Evolutionary conservation across 1,140 invertebrate genomes (phyloP).

Genomic region (Belonocnema kinseyi): DNA sequence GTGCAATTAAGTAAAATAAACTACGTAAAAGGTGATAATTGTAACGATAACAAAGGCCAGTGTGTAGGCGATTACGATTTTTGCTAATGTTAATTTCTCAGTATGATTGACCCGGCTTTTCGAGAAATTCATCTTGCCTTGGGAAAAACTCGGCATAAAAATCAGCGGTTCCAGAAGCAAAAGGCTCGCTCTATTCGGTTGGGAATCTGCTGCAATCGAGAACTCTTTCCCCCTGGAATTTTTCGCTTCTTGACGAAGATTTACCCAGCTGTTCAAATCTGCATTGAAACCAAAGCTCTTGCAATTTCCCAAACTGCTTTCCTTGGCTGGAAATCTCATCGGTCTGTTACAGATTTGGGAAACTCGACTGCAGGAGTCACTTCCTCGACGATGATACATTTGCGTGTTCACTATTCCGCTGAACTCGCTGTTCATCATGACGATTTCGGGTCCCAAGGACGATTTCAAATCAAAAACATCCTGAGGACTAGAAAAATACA

Average conservation of each 20-base stretch:
- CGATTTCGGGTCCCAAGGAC: conserved; percentile 51
- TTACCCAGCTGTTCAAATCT: conserved; percentile 53
- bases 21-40: conserved; percentile 76
- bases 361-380: conserved; percentile 52
- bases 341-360: conserved; percentile 48
- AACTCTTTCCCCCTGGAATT: conserved; percentile 43
- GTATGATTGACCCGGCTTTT: conserved; percentile 62
- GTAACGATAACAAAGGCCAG: conserved; percentile 74
- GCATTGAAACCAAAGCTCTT: conserved; percentile 46
- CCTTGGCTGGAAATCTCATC: conserved; percentile 48
- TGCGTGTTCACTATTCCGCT: conserved; percentile 43
- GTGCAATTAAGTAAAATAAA: conserved; percentile 70
- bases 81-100: conserved; percentile 74
- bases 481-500: conserved; percentile 48
- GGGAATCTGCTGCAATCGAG: conserved; percentile 43
- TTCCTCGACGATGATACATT: conserved; percentile 54
- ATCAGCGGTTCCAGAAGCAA: conserved; percentile 75
- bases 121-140: conserved; percentile 43
- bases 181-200: conserved; percentile 64
- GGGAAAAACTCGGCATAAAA: conserved; percentile 63
- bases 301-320: conserved; percentile 33
- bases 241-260: conserved; percentile 48
- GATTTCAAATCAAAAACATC: conserved; percentile 53
- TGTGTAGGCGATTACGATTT: conserved; percentile 74
- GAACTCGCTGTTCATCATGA: conserved; percentile 27